A percentile compares a stretch with the other conserved stretches of the same genome.
Conservation (phyloP, 64 coral and sea anemone genomes). For the Actinia equina region DNA sequence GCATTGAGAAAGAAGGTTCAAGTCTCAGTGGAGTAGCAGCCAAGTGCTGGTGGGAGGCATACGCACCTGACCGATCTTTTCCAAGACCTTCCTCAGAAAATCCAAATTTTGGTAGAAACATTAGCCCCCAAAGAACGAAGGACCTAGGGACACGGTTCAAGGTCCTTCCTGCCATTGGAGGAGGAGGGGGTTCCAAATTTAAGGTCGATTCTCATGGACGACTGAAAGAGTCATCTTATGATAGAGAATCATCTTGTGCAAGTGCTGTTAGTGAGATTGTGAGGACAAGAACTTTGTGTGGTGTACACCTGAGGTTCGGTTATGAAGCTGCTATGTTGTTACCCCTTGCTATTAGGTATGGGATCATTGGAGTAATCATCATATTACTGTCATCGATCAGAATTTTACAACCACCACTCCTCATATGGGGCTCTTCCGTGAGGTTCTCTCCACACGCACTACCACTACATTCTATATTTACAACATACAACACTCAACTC, state of each 20-base stretch:
- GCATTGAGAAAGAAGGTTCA: conserved; percentile 85
- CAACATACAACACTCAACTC: too few species aligned
- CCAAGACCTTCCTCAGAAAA: conserved; percentile 28
- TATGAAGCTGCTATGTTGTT: conserved; percentile 85
- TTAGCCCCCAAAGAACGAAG: conserved; percentile 7
- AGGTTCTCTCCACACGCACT: too few species aligned
- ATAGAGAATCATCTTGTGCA: conserved; percentile 74
- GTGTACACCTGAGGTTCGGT: conserved; percentile 81
- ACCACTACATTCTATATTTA: too few species aligned
- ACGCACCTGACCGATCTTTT: conserved; percentile 1
- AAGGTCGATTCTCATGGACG: neutral
- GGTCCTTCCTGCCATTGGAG: conserved; percentile 65
- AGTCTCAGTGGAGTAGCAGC: conserved; percentile 89
- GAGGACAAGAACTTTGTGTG: conserved; percentile 74
- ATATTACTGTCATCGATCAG: too few species aligned
- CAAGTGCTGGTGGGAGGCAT: conserved; percentile 94
- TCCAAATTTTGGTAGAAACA: neutral
- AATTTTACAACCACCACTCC: too few species aligned
- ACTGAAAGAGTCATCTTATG: neutral
- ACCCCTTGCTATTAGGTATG: conserved; percentile 92
- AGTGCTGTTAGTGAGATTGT: conserved; percentile 87
- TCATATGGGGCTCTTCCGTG: too few species aligned
- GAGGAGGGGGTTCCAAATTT: neutral
- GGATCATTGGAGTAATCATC: too few species aligned
- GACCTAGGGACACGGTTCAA: conserved; percentile 72